phyloP scores from a whole-genome alignment of 2,888 invertebrate species.

The Matsumyia berberina region DNA sequence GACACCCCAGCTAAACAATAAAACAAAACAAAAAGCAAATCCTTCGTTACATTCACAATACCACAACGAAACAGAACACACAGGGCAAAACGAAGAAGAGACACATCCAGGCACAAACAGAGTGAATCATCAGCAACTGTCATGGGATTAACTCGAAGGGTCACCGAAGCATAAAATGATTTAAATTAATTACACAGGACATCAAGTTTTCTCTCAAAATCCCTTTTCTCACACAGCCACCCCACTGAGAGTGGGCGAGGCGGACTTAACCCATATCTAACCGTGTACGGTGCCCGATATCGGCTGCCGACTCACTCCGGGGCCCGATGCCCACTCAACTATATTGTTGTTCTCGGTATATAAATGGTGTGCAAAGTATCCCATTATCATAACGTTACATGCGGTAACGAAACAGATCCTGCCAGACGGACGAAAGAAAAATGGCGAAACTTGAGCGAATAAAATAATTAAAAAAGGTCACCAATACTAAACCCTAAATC shows the following conservation, averaged over 20 bases:
- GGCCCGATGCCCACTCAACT: slow-evolving; percentile 37
- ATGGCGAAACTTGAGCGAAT: slow-evolving; percentile 42
- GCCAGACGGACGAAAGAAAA: slow-evolving; percentile 1
- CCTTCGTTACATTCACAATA: slow-evolving; percentile 28
- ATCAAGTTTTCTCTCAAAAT: slow-evolving; percentile 62
- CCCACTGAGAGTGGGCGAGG: not conserved
- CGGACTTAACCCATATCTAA: slow-evolving; percentile 20
- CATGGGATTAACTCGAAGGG: slow-evolving; percentile 68
- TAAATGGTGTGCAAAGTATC: slow-evolving; percentile 74
- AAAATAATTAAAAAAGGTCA: slow-evolving; percentile 68
- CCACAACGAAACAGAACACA: slow-evolving; percentile 27
- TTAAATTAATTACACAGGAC: slow-evolving; percentile 74
- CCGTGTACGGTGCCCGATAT: slow-evolving; percentile 24
- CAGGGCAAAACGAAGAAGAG: not conserved
- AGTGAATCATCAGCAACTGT: slow-evolving; percentile 74
- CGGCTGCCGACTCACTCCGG: slow-evolving; percentile 43
- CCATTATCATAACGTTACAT: slow-evolving; percentile 74
- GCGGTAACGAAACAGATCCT: slow-evolving; percentile 55
- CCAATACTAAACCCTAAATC: slow-evolving; percentile 61
- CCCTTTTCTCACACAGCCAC: slow-evolving; percentile 26
- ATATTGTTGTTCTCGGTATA: slow-evolving; percentile 61
- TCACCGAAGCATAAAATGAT: slow-evolving; percentile 72
- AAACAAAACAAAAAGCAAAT: slow-evolving; percentile 1
- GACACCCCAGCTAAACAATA: slow-evolving; percentile 18
- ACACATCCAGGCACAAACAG: slow-evolving; percentile 17